Evolutionary conservation across 2,888 invertebrate species (phyloP).

Genomic region (Stenodera caucasica): DNA sequence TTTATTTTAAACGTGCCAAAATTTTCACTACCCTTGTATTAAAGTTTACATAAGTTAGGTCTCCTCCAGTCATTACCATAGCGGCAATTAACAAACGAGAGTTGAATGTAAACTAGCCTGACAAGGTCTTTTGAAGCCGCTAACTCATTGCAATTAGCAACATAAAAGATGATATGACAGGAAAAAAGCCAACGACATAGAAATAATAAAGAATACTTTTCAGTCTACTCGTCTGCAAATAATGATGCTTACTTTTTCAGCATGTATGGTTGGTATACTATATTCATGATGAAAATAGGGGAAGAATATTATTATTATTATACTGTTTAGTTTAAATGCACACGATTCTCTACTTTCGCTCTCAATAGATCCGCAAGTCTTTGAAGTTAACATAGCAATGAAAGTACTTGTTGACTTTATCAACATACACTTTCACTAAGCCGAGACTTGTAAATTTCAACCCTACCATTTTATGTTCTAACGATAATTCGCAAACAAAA

Average conservation of each 20-base stretch:
- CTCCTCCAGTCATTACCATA: slow-evolving; percentile 36
- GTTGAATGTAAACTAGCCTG: slow-evolving; percentile 50
- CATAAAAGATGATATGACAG: slow-evolving; percentile 51
- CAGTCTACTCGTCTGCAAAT: slow-evolving; percentile 34
- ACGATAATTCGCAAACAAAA: background rate
- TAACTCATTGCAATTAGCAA: slow-evolving; percentile 47
- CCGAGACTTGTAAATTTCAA: slow-evolving; percentile 10
- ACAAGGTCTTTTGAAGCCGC: slow-evolving; percentile 43
- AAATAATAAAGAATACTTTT: slow-evolving; percentile 51
- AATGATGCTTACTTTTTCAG: slow-evolving; percentile 48
- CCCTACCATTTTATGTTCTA: background rate
- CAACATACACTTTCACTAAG: slow-evolving; percentile 11
- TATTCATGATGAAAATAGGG: slow-evolving; percentile 31
- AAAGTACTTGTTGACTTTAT: slow-evolving; percentile 29
- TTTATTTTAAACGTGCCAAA: slow-evolving; percentile 44
- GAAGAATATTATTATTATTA: slow-evolving; percentile 28
- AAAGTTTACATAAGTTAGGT: slow-evolving; percentile 51
- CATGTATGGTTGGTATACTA: slow-evolving; percentile 31
- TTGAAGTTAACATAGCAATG: slow-evolving; percentile 20
- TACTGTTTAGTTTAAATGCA: slow-evolving; percentile 42
- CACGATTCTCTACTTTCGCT: slow-evolving; percentile 38
- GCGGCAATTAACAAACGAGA: slow-evolving; percentile 44
- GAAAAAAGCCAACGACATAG: slow-evolving; percentile 51
- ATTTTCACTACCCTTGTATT: slow-evolving; percentile 42
- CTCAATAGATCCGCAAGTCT: slow-evolving; percentile 14